These are phyloP conservation scores for Caenorhabditis sp. DNA, from an alignment of 2,888 invertebrate species.

Conservation along the genomic window DNA sequence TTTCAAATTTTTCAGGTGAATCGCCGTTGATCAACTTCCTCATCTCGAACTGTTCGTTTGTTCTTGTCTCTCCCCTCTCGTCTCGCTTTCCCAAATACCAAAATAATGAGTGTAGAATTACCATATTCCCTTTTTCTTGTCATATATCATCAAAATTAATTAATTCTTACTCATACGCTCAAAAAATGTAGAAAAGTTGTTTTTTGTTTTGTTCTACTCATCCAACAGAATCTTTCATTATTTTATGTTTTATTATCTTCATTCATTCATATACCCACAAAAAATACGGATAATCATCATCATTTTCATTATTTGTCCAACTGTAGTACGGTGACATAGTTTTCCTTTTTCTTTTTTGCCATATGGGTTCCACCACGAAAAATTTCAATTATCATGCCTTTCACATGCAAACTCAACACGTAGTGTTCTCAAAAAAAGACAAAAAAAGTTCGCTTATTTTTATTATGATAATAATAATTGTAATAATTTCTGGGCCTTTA, in stretches of 20 bases:
- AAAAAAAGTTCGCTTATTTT: neutral
- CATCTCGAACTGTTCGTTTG: neutral
- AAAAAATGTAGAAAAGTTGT: neutral
- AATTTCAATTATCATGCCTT: neutral
- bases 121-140: neutral
- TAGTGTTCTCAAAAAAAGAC: too few species aligned
- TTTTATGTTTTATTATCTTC: neutral
- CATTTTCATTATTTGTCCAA: neutral
- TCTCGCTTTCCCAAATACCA: constrained; percentile 20
- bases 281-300: neutral
- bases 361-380: neutral
- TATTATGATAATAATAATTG: neutral
- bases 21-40: constrained; percentile 6
- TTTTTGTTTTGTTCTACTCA: neutral
- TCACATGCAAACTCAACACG: neutral
- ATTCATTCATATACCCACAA: neutral
- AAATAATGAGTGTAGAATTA: neutral
- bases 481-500: neutral
- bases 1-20: constrained; percentile 12
- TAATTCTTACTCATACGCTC: neutral
- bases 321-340: neutral
- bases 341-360: neutral
- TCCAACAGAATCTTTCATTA: constrained; percentile 7
- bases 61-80: neutral
- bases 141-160: neutral